Evolutionary conservation across 2,113 vertebrate species (phyloP).

Genomic region (Fregetta grallaria): DNA sequence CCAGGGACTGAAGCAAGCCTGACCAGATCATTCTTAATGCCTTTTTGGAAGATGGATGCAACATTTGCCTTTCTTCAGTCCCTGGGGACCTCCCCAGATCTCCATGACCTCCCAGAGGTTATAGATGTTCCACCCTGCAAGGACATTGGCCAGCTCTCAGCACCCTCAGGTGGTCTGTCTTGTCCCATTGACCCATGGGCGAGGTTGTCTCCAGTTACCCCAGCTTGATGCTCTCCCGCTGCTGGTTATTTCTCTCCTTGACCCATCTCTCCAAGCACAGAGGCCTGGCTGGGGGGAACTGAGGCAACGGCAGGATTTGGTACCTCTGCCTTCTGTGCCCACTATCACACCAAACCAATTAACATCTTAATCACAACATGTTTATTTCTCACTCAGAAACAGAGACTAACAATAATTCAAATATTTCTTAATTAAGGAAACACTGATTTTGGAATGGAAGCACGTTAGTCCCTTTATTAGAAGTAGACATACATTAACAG

Average conservation of each 20-base stretch:
- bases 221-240: neutral
- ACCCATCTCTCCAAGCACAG: neutral
- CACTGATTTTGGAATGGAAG: neutral
- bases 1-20: neutral
- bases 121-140: neutral
- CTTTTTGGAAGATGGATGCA: neutral
- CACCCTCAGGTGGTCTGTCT: no score
- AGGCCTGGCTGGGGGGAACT: neutral
- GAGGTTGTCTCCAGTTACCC: neutral
- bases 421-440: neutral
- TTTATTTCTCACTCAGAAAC: neutral
- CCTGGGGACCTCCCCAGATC: neutral
- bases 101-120: neutral
- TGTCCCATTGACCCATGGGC: neutral
- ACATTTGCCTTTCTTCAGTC: neutral
- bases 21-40: neutral
- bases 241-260: neutral
- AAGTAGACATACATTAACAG: fast-evolving
- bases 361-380: neutral
- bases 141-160: neutral
- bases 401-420: neutral
- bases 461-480: neutral
- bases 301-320: neutral
- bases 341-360: neutral
- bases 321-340: neutral